phyloP scores from a whole-genome alignment of 2,797 vertebrate genomes.

The Rhyacichthys aspro region DNA sequence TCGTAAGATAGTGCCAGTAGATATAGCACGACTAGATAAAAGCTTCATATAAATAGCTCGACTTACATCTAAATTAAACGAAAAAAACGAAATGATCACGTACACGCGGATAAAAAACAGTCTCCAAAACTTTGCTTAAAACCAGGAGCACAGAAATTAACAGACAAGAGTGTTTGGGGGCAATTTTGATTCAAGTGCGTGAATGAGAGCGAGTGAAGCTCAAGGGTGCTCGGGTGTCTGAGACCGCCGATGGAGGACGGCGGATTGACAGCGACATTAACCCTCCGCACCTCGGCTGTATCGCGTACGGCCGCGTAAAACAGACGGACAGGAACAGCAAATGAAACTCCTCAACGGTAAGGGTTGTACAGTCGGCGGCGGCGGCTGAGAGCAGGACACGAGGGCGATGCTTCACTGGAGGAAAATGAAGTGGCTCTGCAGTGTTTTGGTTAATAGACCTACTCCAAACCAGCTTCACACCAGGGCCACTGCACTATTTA shows the following conservation, averaged over 20 bases:
- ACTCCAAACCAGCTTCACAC: conserved; percentile 58
- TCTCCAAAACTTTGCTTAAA: too few species aligned
- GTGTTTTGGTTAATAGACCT: conserved; percentile 74
- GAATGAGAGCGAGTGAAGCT: conserved; percentile 71
- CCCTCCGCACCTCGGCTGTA: conserved; percentile 54
- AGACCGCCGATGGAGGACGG: conserved; percentile 60
- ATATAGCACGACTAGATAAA: conserved; percentile 63
- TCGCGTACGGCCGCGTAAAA: conserved; percentile 48
- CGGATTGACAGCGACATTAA: conserved; percentile 69
- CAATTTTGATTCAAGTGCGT: conserved; percentile 68
- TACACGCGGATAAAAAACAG: too few species aligned
- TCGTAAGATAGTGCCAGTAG: conserved; percentile 63
- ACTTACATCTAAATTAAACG: conserved; percentile 60
- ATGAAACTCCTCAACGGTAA: conserved; percentile 69
- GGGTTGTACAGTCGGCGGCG: conserved; percentile 50
- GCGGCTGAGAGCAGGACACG: conserved; percentile 41
- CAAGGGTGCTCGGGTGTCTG: conserved; percentile 67
- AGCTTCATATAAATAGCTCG: conserved; percentile 51
- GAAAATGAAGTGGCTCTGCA: conserved; percentile 66
- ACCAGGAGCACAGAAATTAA: conserved; percentile 62
- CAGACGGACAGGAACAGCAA: conserved; percentile 68
- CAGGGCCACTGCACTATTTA: conserved; percentile 54
- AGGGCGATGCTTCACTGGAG: conserved; percentile 58
- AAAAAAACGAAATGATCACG: too few species aligned
- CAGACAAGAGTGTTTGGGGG: conserved; percentile 56